Evolutionary conservation across 2,888 invertebrate genomes (phyloP).

Genomic region (Adelognathus sp.): DNA sequence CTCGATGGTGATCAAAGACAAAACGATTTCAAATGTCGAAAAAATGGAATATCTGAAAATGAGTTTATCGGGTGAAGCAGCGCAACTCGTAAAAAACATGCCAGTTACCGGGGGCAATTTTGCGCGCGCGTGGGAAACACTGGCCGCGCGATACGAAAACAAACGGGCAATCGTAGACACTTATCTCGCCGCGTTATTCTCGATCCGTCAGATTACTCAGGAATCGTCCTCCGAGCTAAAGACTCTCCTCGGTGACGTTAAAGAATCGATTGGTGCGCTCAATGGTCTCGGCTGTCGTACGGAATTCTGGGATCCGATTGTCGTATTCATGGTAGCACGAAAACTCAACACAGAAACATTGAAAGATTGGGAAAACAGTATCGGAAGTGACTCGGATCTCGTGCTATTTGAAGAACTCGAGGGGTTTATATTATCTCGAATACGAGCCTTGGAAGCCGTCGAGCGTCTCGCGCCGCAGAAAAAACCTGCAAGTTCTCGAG

Average conservation of each 20-base stretch:
- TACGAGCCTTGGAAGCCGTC: conserved; percentile 28
- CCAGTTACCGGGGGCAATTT: conserved; percentile 34
- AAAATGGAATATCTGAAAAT: conserved; percentile 18
- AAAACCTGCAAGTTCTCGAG: conserved; percentile 2
- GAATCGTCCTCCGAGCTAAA: conserved; percentile 30
- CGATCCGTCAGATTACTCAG: neutral
- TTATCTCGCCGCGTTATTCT: conserved; percentile 37
- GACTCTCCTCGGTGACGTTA: conserved; percentile 22
- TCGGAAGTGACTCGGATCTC: neutral
- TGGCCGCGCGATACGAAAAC: conserved; percentile 45
- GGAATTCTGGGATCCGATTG: conserved; percentile 15
- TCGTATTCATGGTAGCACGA: conserved; percentile 7
- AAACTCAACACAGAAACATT: conserved; percentile 16
- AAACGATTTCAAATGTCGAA: conserved; percentile 4
- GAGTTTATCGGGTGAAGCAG: conserved; percentile 21
- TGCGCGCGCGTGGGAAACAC: conserved; percentile 31
- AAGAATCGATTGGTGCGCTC: conserved; percentile 41
- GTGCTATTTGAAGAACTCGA: conserved; percentile 18
- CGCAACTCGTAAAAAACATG: conserved; percentile 35
- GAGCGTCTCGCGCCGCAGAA: conserved; percentile 14
- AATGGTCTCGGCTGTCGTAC: conserved; percentile 16
- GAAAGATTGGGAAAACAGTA: conserved; percentile 29
- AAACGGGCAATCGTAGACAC: conserved; percentile 29
- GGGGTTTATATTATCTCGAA: conserved; percentile 7
- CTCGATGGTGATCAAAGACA: neutral